These are phyloP conservation scores for Nephotettix cincticeps DNA, from an alignment of 1,140 invertebrate genomes.

Conservation along the genomic window DNA sequence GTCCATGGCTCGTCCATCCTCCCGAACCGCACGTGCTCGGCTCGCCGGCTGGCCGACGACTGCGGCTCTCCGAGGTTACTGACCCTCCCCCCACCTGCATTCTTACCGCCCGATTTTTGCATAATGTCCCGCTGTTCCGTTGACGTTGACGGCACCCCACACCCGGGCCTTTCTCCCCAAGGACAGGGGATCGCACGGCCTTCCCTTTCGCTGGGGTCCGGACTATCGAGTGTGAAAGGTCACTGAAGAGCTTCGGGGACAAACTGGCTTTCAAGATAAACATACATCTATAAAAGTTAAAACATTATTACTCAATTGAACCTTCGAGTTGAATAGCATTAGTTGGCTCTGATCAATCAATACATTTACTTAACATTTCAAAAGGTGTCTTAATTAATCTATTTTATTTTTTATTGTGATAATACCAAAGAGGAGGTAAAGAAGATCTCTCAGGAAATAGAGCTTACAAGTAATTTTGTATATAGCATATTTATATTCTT, in stretches of 20 bases:
- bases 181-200: neutral
- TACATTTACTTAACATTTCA: no score
- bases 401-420: no score
- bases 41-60: constrained; percentile 30
- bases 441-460: no score
- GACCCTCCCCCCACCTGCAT: constrained; percentile 8
- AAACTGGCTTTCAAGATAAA: neutral
- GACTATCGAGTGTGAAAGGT: neutral
- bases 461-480: no score
- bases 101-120: constrained; percentile 35
- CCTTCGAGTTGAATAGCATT: neutral
- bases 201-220: neutral
- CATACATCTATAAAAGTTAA: neutral
- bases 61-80: constrained; percentile 25
- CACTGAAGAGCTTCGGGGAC: neutral
- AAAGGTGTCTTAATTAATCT: no score
- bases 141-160: neutral
- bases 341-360: neutral
- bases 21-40: constrained; percentile 15
- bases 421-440: no score
- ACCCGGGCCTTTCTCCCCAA: neutral
- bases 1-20: constrained; percentile 52
- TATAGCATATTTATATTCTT: no score
- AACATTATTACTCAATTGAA: neutral
- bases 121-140: constrained; percentile 19